Evolutionary conservation across 1,140 invertebrate genomes (phyloP).

Genomic region (Drosophila pruinosa): DNA sequence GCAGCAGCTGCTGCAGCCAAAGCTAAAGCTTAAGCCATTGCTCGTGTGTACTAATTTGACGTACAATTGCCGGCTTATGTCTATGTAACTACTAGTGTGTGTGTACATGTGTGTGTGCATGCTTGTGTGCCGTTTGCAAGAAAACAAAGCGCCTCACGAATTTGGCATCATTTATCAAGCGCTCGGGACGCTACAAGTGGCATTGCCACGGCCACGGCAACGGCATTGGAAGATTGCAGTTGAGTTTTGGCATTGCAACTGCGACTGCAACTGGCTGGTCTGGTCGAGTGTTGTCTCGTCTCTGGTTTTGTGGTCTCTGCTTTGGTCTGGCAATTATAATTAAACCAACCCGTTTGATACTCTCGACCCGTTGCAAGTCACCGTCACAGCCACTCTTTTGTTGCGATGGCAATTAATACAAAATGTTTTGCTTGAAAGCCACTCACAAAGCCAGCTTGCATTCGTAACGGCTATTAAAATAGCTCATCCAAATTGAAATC

Average conservation of each 20-base stretch:
- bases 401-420: constrained; percentile 64
- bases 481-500: constrained; percentile 72
- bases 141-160: constrained; percentile 75
- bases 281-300: background rate
- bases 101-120: background rate
- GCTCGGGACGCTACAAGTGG: constrained; percentile 44
- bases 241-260: constrained; percentile 20
- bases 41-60: constrained; percentile 59
- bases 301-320: background rate
- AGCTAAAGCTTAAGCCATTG: constrained; percentile 13
- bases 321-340: constrained; percentile 45
- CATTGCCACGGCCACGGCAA: too few species aligned
- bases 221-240: constrained; percentile 6
- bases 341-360: constrained; percentile 43
- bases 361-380: background rate
- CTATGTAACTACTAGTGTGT: background rate
- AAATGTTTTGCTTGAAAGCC: constrained; percentile 47
- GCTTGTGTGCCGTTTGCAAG: constrained; percentile 9
- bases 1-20: constrained; percentile 28
- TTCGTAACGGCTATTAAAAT: constrained; percentile 66
- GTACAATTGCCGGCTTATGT: constrained; percentile 9
- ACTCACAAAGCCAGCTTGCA: constrained; percentile 29
- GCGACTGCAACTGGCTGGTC: background rate
- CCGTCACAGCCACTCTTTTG: background rate
- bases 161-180: constrained; percentile 77